Conservation (phyloP, 2,797 vertebrate species). For the Pseudochirops cupreus region DNA sequence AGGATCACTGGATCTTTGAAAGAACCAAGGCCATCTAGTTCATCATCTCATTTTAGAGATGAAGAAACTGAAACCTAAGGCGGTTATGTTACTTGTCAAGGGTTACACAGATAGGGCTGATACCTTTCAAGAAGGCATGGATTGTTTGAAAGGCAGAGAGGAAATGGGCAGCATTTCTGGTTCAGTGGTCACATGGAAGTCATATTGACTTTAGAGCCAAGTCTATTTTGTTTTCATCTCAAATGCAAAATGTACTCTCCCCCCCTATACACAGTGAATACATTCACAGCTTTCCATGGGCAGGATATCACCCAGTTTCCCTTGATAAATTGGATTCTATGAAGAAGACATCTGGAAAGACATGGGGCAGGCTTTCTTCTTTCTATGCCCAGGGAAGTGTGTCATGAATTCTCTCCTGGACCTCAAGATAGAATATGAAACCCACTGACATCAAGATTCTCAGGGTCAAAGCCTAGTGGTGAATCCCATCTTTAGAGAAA, state of each 20-base stretch:
- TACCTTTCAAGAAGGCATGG: neutral
- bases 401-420: too few relatives aligned
- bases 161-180: neutral
- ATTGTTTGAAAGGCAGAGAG: neutral
- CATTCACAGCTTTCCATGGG: too few relatives aligned
- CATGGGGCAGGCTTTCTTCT: too few relatives aligned
- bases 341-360: too few relatives aligned
- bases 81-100: neutral
- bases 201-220: neutral
- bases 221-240: neutral
- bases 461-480: neutral
- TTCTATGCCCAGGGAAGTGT: too few relatives aligned
- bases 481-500: neutral
- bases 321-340: too few relatives aligned
- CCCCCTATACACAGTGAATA: neutral
- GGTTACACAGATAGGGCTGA: neutral
- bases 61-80: neutral
- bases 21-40: neutral
- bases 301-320: too few relatives aligned
- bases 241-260: neutral
- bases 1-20: neutral
- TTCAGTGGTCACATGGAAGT: neutral
- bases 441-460: neutral
- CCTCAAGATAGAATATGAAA: neutral
- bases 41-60: neutral